Evolutionary conservation across 2,888 invertebrate species (phyloP), one percentile per base, ranked within the genome.

Genomic region (Rotaria macrura): DNA sequence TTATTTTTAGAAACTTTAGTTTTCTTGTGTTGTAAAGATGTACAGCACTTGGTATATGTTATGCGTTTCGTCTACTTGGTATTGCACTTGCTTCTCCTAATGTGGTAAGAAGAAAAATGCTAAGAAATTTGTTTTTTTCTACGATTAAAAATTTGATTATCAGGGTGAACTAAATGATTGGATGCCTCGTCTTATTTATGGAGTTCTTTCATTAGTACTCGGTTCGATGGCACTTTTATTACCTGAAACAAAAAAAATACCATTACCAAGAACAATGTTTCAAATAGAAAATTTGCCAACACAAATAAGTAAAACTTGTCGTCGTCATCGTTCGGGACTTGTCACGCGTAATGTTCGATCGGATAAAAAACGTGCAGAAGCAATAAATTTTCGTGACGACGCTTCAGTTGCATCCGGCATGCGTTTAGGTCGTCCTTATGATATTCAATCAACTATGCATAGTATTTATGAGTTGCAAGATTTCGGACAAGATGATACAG

Each of bases 181-280:
- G 40, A 85, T 25, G 20, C 12, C 72, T 47, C 84, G 85, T 52
- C 34, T 86, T 23, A 40, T 84, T 5, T 86, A 86, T 79, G 85
- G 84, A 34, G n/a, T 86, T 25, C 38, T 86, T 23, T 49, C 84
- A 34, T 40, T 86, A 17, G 40, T 86, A 38, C 52, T 86, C 55
- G 85, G 86, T 25, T 38, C 84, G 20, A 57, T 86, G 84, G 85
- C 85, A 65, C 52, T 85, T 10, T 74, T 85, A 38, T 84, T 86
- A 34, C 86, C 86, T 34, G 86, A 86, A 74, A 85, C 85, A 79
- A 85, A 85, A 72, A 65, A 43, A 25, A 74, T 84, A 55, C 86
- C 86, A 38, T 74, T 86, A 49, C 85, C 85, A 74, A 65, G 85
- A 72, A 85, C 84, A 23, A 84, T 86, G n/a, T 29, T 79, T 23